Conservation (phyloP, 53 echinoderm and acorn worm species). For the Echinarachnius parma region DNA sequence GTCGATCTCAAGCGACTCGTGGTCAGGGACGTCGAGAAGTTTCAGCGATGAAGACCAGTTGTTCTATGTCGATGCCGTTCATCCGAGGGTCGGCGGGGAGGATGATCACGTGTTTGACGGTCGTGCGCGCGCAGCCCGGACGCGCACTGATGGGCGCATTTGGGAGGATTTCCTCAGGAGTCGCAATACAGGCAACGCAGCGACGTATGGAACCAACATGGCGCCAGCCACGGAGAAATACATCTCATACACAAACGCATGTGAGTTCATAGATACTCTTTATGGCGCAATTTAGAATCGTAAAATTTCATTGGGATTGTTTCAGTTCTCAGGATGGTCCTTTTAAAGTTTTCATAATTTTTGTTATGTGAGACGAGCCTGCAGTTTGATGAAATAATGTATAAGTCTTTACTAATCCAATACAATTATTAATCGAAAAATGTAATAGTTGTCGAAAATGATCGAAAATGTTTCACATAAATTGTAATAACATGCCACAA, state of each 20-base stretch:
- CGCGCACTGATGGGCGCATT: not conserved
- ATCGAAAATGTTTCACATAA: too few species aligned
- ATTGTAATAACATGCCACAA: too few species aligned
- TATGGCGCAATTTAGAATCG: too few species aligned
- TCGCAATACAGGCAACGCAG: too few species aligned
- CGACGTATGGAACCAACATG: slow-evolving; percentile 13
- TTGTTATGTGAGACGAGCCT: too few species aligned
- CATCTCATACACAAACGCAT: slow-evolving; percentile 27
- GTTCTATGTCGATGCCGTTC: not conserved
- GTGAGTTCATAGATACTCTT: slow-evolving; percentile 15
- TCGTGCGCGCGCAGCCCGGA: slow-evolving; percentile 10
- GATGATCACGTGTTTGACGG: not conserved
- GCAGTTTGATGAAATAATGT: too few species aligned
- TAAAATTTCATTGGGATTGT: too few species aligned
- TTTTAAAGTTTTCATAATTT: too few species aligned
- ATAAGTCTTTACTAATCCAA: too few species aligned
- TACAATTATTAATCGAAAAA: too few species aligned
- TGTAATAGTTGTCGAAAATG: too few species aligned
- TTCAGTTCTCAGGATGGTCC: too few species aligned
- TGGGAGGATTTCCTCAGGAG: not conserved
- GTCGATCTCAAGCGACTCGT: slow-evolving; percentile 3
- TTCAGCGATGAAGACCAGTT: not conserved
- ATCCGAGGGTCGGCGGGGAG: not conserved
- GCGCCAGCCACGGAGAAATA: slow-evolving; percentile 16
- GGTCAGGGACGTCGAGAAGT: slow-evolving; percentile 4